Evolutionary conservation across 2,113 vertebrate species (phyloP).

Genomic region (Thalassoma bifasciatum): DNA sequence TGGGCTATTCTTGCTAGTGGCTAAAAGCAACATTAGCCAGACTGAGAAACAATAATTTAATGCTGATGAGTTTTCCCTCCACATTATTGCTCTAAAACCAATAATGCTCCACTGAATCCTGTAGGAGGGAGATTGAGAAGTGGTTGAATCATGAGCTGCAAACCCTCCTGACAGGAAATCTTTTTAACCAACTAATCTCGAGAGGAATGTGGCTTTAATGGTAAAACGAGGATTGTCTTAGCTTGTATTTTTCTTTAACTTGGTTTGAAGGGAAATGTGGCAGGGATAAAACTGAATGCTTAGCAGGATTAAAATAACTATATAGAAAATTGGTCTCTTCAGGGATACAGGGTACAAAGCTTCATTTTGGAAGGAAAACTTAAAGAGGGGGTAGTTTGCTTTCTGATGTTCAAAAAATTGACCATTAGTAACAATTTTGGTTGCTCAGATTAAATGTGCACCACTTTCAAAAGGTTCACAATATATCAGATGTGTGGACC

Average conservation of each 20-base stretch:
- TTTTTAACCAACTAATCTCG: neutral
- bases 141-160: neutral
- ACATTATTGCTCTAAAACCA: neutral
- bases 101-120: neutral
- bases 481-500: too few relatives aligned
- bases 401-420: too few relatives aligned
- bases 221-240: neutral
- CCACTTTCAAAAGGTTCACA: too few relatives aligned
- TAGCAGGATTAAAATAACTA: neutral
- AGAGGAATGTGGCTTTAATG: neutral
- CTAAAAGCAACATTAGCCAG: conserved; percentile 22
- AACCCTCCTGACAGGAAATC: neutral
- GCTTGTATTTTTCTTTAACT: neutral
- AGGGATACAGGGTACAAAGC: neutral
- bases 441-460: too few relatives aligned
- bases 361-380: too few relatives aligned
- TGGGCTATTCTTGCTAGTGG: conserved; percentile 22
- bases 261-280: neutral
- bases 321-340: neutral
- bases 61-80: neutral
- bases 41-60: conserved; percentile 15
- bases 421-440: too few relatives aligned
- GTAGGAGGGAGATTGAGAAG: neutral
- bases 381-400: too few relatives aligned
- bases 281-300: neutral